Evolutionary conservation across 2,888 invertebrate genomes (phyloP).

Genomic region (Andricus quercusramuli): DNA sequence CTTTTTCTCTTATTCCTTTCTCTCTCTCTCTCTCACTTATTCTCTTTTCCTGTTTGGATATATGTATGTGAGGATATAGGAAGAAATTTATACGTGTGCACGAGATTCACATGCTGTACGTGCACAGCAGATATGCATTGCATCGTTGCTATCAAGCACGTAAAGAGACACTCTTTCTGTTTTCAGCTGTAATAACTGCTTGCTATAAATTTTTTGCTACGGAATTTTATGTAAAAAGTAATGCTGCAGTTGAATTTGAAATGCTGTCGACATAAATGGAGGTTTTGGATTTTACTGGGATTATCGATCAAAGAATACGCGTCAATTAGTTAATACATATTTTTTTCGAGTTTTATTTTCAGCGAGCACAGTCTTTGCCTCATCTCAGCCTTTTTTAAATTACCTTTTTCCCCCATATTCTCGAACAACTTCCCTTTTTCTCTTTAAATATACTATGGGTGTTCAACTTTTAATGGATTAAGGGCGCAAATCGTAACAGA

Average conservation of each 20-base stretch:
- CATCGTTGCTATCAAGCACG: slow-evolving; percentile 17
- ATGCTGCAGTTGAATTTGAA: not conserved
- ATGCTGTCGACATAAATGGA: not conserved
- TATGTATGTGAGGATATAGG: not conserved
- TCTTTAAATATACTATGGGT: no score
- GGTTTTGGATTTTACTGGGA: not conserved
- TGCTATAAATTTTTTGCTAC: not conserved
- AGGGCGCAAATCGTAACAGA: no score
- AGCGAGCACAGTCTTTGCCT: no score
- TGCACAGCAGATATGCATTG: slow-evolving; percentile 27
- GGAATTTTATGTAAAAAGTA: slow-evolving; percentile 10
- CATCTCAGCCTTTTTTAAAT: no score
- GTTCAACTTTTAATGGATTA: no score
- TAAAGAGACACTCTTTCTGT: slow-evolving; percentile 33
- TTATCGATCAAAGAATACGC: no score
- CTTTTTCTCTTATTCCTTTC: slow-evolving; percentile 13
- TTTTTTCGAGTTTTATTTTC: no score
- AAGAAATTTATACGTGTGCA: not conserved
- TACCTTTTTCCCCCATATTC: no score
- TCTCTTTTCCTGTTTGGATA: not conserved
- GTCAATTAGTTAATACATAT: no score
- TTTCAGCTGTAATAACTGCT: slow-evolving; percentile 17
- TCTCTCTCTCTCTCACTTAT: not conserved
- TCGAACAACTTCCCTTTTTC: no score
- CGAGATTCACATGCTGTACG: slow-evolving; percentile 34